Evolutionary conservation across 37 sponge, comb jelly and placozoan species (phyloP).

Genomic region (Cladorhizidae sp.): DNA sequence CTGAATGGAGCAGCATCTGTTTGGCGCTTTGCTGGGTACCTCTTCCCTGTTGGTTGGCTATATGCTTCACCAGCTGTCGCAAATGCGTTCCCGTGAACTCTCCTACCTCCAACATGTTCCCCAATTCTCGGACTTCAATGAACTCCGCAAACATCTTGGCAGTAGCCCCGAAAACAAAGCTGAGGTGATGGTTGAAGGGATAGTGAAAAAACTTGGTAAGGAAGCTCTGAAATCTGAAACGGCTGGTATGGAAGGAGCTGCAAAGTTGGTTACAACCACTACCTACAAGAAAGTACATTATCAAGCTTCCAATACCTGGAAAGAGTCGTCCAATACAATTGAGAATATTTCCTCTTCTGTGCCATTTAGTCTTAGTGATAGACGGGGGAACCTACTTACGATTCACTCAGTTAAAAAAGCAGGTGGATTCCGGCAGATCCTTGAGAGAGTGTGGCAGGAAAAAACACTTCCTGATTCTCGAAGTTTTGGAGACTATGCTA

Average conservation of each 20-base stretch:
- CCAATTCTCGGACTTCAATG: conserved; percentile 28
- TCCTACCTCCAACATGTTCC: conserved; percentile 59
- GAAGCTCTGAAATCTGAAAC: conserved; percentile 46
- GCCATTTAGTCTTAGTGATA: conserved; percentile 59
- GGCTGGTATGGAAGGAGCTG: conserved; percentile 64
- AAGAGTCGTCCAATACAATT: conserved; percentile 31
- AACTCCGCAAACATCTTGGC: conserved; percentile 33
- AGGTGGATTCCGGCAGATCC: conserved; percentile 39
- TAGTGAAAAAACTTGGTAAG: conserved; percentile 30
- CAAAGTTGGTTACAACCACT: conserved; percentile 63
- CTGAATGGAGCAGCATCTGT: conserved; percentile 50
- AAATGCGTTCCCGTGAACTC: conserved; percentile 17
- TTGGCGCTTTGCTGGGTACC: conserved; percentile 45
- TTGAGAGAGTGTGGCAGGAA: conserved; percentile 58
- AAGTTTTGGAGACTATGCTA: conserved; percentile 55
- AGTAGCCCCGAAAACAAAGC: conserved; percentile 13
- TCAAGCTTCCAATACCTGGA: conserved; percentile 19
- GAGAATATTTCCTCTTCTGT: conserved; percentile 55
- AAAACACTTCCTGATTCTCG: conserved; percentile 45
- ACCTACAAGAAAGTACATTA: conserved; percentile 32
- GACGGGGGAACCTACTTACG: conserved; percentile 26
- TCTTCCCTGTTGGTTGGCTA: conserved; percentile 46
- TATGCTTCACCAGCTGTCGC: conserved; percentile 29
- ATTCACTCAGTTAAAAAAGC: conserved; percentile 50
- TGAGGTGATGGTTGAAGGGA: conserved; percentile 60